phyloP scores from a whole-genome alignment of 2,888 invertebrate genomes.

The Chrysina gloriosa region DNA sequence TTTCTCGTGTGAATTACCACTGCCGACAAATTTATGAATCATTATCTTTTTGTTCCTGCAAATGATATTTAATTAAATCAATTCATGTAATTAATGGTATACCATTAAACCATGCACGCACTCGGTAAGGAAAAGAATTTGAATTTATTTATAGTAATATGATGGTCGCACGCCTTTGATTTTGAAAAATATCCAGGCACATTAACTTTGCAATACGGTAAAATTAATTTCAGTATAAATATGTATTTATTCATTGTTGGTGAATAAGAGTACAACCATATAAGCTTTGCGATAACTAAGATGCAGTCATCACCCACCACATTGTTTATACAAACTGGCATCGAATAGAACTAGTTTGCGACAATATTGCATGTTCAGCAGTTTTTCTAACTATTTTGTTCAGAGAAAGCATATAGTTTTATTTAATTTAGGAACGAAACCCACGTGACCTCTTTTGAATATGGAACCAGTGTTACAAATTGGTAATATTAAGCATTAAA shows the following conservation, averaged over 20 bases:
- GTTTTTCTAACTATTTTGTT: too few relatives aligned
- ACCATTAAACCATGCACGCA: constrained; percentile 15
- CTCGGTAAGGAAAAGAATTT: constrained; percentile 2
- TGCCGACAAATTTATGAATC: background rate
- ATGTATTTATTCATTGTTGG: background rate
- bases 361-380: too few relatives aligned
- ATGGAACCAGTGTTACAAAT: too few relatives aligned
- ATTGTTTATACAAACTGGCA: too few relatives aligned
- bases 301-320: too few relatives aligned
- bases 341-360: too few relatives aligned
- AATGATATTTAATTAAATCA: constrained; percentile 19
- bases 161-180: background rate
- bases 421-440: too few relatives aligned
- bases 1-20: constrained; percentile 6
- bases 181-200: constrained; percentile 5
- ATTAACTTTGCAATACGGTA: background rate
- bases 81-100: constrained; percentile 21
- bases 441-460: too few relatives aligned
- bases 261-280: too few relatives aligned
- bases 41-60: background rate
- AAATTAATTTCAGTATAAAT: background rate
- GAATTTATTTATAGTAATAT: constrained; percentile 25
- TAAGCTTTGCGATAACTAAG: too few relatives aligned
- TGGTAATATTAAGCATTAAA: too few relatives aligned
- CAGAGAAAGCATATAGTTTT: too few relatives aligned